Evolutionary conservation across 2,113 vertebrate genomes (phyloP).

Genomic region (Nothoprocta perdicaria): DNA sequence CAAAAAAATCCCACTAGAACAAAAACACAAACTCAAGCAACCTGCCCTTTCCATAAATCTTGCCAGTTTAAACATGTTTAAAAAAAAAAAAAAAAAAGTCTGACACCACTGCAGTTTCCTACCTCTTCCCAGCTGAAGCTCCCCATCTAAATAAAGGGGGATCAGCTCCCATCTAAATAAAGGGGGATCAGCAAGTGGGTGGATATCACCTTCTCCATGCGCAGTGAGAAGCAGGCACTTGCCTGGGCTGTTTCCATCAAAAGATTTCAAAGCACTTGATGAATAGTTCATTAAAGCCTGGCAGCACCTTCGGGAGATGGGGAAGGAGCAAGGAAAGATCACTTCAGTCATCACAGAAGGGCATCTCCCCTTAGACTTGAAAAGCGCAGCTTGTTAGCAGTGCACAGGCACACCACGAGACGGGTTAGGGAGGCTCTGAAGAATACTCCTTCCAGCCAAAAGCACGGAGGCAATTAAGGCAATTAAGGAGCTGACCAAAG

Average conservation of each 20-base stretch:
- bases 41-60: not conserved
- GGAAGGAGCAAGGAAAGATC: constrained; percentile 51
- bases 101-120: not conserved
- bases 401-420: constrained; percentile 23
- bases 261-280: constrained; percentile 53
- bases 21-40: not conserved
- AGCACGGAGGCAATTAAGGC: constrained; percentile 19
- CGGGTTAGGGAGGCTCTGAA: constrained; percentile 33
- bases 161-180: too few species aligned
- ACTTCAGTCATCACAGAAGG: constrained; percentile 60
- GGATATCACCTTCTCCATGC: not conserved
- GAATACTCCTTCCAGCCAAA: constrained; percentile 15
- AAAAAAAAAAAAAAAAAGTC: not conserved
- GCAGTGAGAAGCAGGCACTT: not conserved
- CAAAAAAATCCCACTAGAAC: not conserved
- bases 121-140: not conserved
- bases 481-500: constrained; percentile 40
- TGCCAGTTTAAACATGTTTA: not conserved
- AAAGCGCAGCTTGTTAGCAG: constrained; percentile 50
- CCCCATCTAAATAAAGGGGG: not conserved
- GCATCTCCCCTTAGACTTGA: constrained; percentile 50
- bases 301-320: constrained; percentile 46
- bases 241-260: constrained; percentile 16
- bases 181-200: not conserved
- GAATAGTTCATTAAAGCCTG: constrained; percentile 51